Base-by-base conservation (phyloP, 2,797 vertebrate genomes). In the Gouania willdenowi region DNA sequence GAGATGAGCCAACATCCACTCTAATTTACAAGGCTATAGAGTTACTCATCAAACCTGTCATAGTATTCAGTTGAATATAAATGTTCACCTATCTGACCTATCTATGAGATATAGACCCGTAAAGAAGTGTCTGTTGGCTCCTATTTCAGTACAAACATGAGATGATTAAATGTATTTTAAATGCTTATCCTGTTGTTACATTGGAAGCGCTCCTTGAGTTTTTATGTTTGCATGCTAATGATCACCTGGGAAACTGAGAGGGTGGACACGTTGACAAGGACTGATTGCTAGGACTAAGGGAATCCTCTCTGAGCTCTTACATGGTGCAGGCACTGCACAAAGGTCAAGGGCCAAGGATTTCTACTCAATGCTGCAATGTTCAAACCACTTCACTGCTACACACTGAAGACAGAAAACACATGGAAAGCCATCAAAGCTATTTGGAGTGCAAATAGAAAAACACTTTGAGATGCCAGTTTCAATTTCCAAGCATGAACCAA, bases 381-480 rank as follows among this genome's bases (percentile, higher is more conserved):
- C 49, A 77, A 78, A 77, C 63, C 56, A 46, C 54, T 69, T 65
- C 43, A 26, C 62, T 21, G 37, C 58, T 72, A 57, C 51, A 37
- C 51, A 66, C 39, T 49, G 19, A 28, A 57, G 24, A 54, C 50
- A 68, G 55, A 66, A 71, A 58, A 74, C 61, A 62, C 54, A 70
- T 50, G 52, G 43, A 48, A 41, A 75, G 59, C 66, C 77, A 83
- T 82, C 61, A 74, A 72, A 80, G 73, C 68, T 66, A 71, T 83
- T 79, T 84, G 75, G 71, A 69, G 45, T 54, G 74, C 67, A 71
- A 76, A 77, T 75, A 81, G 85, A 87, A 84, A 83, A 82, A 84
- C 82, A 84, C 75, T 86, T 77, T 75, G 70, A 85, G 75, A 77
- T 88, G 87, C 82, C 87, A 89, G 41, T 58, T 85, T 82, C 77